Conservation (phyloP, 2,113 vertebrate genomes). For the Petaurus breviceps region DNA sequence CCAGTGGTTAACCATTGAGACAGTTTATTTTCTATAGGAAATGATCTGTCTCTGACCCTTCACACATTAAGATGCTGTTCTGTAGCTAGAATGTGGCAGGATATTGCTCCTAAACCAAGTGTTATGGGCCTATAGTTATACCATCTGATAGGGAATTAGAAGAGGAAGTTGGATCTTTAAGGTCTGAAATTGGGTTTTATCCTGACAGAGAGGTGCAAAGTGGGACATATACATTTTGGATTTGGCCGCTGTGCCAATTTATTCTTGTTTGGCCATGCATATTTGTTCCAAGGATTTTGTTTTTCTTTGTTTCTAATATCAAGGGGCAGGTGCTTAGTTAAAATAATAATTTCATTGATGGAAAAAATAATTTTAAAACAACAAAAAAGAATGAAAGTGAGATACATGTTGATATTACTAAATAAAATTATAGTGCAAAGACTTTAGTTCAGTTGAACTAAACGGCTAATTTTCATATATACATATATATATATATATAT, state of each 20-base stretch:
- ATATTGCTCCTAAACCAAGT: not conserved
- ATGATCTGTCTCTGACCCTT: not conserved
- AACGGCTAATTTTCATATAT: not conserved
- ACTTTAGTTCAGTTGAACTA: not conserved
- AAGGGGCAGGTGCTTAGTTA: not conserved
- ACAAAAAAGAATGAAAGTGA: not conserved
- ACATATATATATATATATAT: no score
- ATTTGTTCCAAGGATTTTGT: not conserved
- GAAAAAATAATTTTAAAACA: not conserved
- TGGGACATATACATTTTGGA: not conserved
- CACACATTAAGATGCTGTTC: not conserved
- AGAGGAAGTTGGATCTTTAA: not conserved
- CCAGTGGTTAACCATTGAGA: conserved; percentile 8
- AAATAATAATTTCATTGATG: not conserved
- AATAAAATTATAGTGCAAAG: not conserved
- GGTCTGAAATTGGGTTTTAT: not conserved
- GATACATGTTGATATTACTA: not conserved
- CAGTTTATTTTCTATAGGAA: conserved; percentile 50
- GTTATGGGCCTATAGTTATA: not conserved
- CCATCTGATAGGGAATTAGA: not conserved
- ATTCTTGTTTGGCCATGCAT: not conserved
- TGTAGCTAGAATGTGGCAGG: not conserved
- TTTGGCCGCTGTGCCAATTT: not conserved
- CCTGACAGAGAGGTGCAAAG: not conserved
- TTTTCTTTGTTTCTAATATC: not conserved